These are phyloP conservation scores for Limnephilus auricula DNA, from an alignment of 2,888 invertebrate genomes.

Conservation along the genomic window DNA sequence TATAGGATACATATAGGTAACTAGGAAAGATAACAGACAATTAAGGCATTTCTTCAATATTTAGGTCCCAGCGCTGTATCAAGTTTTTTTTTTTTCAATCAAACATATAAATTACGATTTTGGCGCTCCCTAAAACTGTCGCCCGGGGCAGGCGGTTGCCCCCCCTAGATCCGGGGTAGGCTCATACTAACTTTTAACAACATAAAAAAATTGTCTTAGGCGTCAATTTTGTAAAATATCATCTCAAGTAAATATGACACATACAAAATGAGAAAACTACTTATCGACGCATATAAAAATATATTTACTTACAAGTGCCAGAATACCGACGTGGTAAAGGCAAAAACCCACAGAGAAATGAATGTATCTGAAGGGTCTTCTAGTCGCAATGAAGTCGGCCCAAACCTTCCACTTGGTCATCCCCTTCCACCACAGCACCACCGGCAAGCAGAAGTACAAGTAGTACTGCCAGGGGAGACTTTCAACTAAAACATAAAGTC, in stretches of 20 bases:
- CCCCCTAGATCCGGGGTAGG: too few species aligned
- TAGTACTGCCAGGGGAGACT: conserved; percentile 80
- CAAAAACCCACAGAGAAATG: conserved; percentile 69
- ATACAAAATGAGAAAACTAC: not conserved
- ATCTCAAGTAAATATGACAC: too few species aligned
- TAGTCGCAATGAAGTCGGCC: conserved; percentile 66
- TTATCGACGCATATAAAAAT: not conserved
- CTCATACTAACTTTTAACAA: too few species aligned
- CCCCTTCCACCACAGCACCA: conserved; percentile 78
- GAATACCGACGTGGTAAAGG: conserved; percentile 75
- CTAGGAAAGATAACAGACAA: too few species aligned
- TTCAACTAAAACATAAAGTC: conserved; percentile 76
- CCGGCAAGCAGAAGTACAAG: conserved; percentile 82
- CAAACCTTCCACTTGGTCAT: conserved; percentile 70
- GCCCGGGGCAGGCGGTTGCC: too few species aligned
- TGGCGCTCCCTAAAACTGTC: too few species aligned
- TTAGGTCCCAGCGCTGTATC: too few species aligned
- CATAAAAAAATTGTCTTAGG: too few species aligned
- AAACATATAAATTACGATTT: too few species aligned
- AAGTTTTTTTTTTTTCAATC: too few species aligned
- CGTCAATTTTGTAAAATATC: not conserved
- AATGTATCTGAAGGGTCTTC: conserved; percentile 63
- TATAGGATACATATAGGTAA: too few species aligned
- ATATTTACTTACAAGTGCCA: conserved; percentile 75
- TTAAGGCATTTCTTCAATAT: too few species aligned